Base-by-base conservation (phyloP, 2,113 vertebrate species). In the Urocolius indicus region DNA sequence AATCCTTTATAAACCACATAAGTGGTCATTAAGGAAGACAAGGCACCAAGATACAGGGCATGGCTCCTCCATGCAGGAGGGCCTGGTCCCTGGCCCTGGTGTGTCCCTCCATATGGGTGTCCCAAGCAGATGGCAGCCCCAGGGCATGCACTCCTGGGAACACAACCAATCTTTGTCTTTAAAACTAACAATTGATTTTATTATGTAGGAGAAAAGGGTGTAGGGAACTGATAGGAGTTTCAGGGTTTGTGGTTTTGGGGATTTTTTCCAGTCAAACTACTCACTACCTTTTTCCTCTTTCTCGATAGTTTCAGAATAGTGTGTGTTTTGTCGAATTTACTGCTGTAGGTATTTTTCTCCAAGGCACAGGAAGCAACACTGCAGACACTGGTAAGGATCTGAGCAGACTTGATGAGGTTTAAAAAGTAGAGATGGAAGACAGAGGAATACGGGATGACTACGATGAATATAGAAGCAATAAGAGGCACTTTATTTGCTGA, bases 21-120 rank as follows among this genome's bases (percentile, higher is more conserved):
- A 9, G 6, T 0, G 32, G 54, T 4, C 67, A 13, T 5, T 6
- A 3, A 8, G 16, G 45, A 13, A 19, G 36, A 43, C 9, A 8
- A 10, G 55, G 6, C 11, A 19, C 38, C 0, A 2, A 10, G 49
- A 41, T 26, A 58, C 43, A 2, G 1, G 71, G 51, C 23, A n/a
- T 2, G 1, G 27, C 61, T 74, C 2, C 27, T 51, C 6, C 1
- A 1, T 7, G 27, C 2, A 0, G 19, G 16, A 27, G 41, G 8
- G 22, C 29, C 24, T 1, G 19, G 36, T 8, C 24, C 34, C 24
- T 3, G 19, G 26, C 22, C 30, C 38, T 6, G 54, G 20, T 9
- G 34, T 11, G 34, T 15, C 34, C 27, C 34, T 16, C 13, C 26
- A 57, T 30, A 18, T 27, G 9, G 27, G 16, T 9, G 24, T 22